Base-by-base conservation (phyloP, 2,797 vertebrate species). In the Amniataba percoides region DNA sequence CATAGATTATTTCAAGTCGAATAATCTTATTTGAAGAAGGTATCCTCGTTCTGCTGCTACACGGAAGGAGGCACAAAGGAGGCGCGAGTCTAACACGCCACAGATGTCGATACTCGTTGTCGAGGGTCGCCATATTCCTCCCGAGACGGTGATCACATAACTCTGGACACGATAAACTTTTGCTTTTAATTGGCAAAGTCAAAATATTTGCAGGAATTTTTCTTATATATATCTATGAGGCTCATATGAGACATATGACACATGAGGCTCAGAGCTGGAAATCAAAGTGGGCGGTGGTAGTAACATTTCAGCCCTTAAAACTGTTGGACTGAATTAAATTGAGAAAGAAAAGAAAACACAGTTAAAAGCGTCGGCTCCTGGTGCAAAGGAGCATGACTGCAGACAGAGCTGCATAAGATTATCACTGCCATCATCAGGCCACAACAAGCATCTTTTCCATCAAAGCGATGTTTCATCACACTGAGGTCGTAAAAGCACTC, bases 381-480 rank as follows among this genome's bases (percentile, higher is more conserved):
- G 40, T 48, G 25, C 14, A 6, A 49, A 61, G 63, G 52, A 48
- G 23, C 65, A 53, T 68, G 16, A 19, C 1, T 69, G 36, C 60
- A 46, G 59, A 55, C 27, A 45, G 9, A 59, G 65, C 43, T 21
- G 63, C 57, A 51, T 34, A 39, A 19, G 56, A 31, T 9, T 7
- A 42, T 77, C 48, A 10, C 58, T 34, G 53, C 48, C 76, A 42
- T 76, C 57, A 67, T 43, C 45, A 64, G 76, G 66, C 55, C 57
- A 77, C 71, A 55, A 13, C 46, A 60, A 60, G 52, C 23, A 18
- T 62, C 73, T 53, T 61, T 72, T 62, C 40, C 25, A 66, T 6
- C 48, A 5, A 79, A 69, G 23, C 21, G 55, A 67, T 49, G 60
- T 70, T 73, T 74, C 36, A 69, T 68, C 73, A 52, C 25, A 78